Percentiles rank a stretch among this genome's conserved stretches.
These are phyloP conservation scores for Tachina fera DNA, from an alignment of 2,888 invertebrate species.

Conservation along the genomic window DNA sequence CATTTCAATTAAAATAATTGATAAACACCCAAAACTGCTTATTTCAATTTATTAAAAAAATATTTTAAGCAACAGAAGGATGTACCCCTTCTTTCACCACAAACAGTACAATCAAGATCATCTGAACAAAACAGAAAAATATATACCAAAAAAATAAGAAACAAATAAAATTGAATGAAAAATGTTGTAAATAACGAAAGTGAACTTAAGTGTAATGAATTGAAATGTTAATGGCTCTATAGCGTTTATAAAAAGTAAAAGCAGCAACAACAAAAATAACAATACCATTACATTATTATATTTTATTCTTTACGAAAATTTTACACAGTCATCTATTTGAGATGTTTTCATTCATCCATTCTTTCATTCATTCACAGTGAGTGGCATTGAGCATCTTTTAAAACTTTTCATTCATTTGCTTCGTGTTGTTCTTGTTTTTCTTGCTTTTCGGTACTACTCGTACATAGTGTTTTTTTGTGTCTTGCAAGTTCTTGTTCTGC, in stretches of 20 bases:
- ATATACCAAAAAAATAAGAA: background rate
- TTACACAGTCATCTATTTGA: constrained; percentile 23
- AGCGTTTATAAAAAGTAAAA: constrained; percentile 31
- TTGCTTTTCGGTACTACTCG: too few species aligned
- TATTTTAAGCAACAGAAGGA: background rate
- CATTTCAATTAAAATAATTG: too few species aligned
- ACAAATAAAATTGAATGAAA: background rate
- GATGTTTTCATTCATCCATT: constrained; percentile 23
- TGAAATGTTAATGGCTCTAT: constrained; percentile 59
- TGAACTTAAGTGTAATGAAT: constrained; percentile 60
- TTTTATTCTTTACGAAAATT: constrained; percentile 36
- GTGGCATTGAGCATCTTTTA: constrained; percentile 44
- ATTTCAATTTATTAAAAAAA: background rate
- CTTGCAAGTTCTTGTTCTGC: background rate
- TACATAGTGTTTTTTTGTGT: constrained; percentile 4
- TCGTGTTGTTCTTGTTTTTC: too few species aligned
- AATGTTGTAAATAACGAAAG: constrained; percentile 47
- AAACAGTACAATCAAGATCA: constrained; percentile 9
- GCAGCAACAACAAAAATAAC: constrained; percentile 5
- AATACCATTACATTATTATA: constrained; percentile 29
- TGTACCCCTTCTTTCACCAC: background rate
- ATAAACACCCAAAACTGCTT: too few species aligned
- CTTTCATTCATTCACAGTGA: constrained; percentile 33
- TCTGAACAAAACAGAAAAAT: background rate
- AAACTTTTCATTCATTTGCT: constrained; percentile 44